Evolutionary conservation across 2,113 vertebrate genomes (phyloP), one percentile per base, ranked within the genome.

Genomic region (Trochalopteron elliotii): DNA sequence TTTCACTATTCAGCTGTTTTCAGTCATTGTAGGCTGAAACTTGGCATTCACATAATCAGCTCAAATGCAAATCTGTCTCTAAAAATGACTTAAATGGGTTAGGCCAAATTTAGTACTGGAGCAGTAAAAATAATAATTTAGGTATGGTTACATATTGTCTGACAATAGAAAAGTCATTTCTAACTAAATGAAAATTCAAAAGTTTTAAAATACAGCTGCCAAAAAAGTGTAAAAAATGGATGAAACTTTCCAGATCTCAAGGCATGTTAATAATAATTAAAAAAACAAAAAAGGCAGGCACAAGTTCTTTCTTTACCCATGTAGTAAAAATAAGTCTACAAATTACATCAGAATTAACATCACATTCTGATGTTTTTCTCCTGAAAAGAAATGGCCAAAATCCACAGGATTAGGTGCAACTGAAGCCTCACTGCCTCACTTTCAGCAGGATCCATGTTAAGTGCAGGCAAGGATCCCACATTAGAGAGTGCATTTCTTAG

Each of bases 1-100:
- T 97, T 94, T 93, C 93, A 91, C 94, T 86, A 76, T 94, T 97
- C 93, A 97, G 69, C 90, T 91, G 69, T 60, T 88, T 82, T 83
- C 95, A 95, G 57, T 94, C 91, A 87, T 27, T 83, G 77, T 85
- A 91, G 86, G 71, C 83, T 91, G 83, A 89, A 92, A 81, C 9
- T 40, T 96, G 87, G 93, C 95, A 95, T 89, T 56, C 83, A 81
- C 68, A 89, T 77, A 78, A 57, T 79, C 63, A 89, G 85, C 92
- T 52, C 82, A 78, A 92, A 90, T 83, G 77, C 68, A 90, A 92
- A 94, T 94, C 70, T 95, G 60, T 85, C 60, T 67, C 59, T 79
- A 86, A 97, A 88, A 92, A 89, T 78, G 19, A 94, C 83, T 96
- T 81, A 90, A 96, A 85, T 96, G 90, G 83, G 87, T 93, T 89